Percentiles rank a stretch among this genome's conserved stretches.
These are phyloP conservation scores for Catocala sponsa DNA, from an alignment of 2,888 invertebrate species.

Conservation along the genomic window DNA sequence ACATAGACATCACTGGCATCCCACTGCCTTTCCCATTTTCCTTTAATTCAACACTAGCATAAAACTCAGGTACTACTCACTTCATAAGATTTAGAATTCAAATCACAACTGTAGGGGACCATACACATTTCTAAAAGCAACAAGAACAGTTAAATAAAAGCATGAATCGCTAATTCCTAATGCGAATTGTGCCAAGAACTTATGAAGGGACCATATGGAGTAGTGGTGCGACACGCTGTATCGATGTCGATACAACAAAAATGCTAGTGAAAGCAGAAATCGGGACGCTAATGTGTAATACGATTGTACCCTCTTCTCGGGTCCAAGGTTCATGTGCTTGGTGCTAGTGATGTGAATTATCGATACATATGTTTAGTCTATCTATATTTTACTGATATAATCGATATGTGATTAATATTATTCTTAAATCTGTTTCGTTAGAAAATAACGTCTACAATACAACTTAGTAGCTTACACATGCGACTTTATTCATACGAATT, in stretches of 20 bases:
- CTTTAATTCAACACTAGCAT: neutral
- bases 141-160: constrained; percentile 54
- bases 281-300: constrained; percentile 75
- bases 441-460: too few relatives aligned
- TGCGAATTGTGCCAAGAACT: constrained; percentile 52
- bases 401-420: too few relatives aligned
- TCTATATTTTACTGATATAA: constrained; percentile 25
- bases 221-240: constrained; percentile 34
- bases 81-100: constrained; percentile 32
- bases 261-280: constrained; percentile 20
- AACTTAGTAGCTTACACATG: too few relatives aligned
- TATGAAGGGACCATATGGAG: constrained; percentile 49
- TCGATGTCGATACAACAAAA: constrained; percentile 52
- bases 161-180: constrained; percentile 58
- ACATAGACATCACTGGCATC: too few relatives aligned
- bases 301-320: constrained; percentile 72
- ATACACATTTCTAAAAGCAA: constrained; percentile 41
- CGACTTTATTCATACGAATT: too few relatives aligned
- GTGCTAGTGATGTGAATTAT: constrained; percentile 33
- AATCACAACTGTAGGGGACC: constrained; percentile 31
- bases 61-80: constrained; percentile 2
- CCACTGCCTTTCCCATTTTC: too few relatives aligned
- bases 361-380: constrained; percentile 39
- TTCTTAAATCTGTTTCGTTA: too few relatives aligned
- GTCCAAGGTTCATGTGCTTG: constrained; percentile 61